Base-by-base conservation (phyloP, 2,113 vertebrate species). In the Genyomyrus donnyi region DNA sequence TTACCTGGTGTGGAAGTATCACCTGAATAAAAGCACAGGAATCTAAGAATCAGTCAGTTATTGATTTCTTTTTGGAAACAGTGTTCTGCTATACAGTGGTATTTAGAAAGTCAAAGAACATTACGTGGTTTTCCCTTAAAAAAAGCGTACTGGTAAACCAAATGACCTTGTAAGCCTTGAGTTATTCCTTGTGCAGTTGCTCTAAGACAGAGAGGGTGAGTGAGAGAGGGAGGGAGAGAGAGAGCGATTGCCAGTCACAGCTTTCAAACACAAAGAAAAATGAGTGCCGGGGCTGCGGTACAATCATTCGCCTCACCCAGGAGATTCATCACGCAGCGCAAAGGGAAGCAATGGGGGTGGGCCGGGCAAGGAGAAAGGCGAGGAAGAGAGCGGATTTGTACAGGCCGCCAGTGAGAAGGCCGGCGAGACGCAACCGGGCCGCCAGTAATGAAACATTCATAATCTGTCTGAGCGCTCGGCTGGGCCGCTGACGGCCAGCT, bases 321-420 rank as follows among this genome's bases (percentile, higher is more conserved):
- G 93, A 96, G 95, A 96, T 96, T 96, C 95, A 96, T 96, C 96
- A 95, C 93, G 91, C 92, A 92, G 92, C 90, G 91, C 91, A 91
- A 94, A 88, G 92, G 92, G 92, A 89, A 93, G 31, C 66, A 3
- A 84, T 11, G 88, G 50, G 85, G 74, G 49, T 7, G 49, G 85
- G 48, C 11, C 42, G 19, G 49, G 74, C 48, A 50, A 77, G 83
- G 58, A 88, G 66, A 92, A 93, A 92, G 93, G 66, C 74, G 42
- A 94, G 94, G 94, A 95, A 96, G 95, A 95, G 96, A 95, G 95
- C 95, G 96, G 96, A 96, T 96, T 96, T 96, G 96, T 96, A 95
- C 90, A 92, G 92, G 91, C 90, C 91, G 92, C 92, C 91, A 90
- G 91, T 92, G 91, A 91, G 92, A 92, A 91, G 89, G 90, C 90